A percentile compares a stretch with the other conserved stretches of the same genome.
Conservation (phyloP, 1,140 invertebrate genomes). For the Nasonia giraulti region DNA sequence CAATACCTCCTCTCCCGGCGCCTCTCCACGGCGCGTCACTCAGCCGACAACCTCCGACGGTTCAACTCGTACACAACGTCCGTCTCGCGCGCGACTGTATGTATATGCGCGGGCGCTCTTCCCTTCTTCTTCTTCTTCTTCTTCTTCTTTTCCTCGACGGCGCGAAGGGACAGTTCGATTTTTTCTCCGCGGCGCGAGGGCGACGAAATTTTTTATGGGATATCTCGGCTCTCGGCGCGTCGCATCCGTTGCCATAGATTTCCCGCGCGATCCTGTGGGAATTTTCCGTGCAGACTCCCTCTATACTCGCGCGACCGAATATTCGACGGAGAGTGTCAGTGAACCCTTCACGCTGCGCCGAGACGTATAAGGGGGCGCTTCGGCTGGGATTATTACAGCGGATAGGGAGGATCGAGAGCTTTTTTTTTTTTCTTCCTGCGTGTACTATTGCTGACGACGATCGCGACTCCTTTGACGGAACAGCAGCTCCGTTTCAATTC, state of each 20-base stretch:
- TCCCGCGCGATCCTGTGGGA: background rate
- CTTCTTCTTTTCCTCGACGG: too few relatives aligned
- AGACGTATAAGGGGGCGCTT: background rate
- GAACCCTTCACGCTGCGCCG: constrained; percentile 52
- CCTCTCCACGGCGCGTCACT: constrained; percentile 51
- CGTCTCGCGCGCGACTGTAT: constrained; percentile 6
- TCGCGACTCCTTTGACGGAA: too few relatives aligned
- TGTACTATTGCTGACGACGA: background rate
- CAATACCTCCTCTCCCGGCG: constrained; percentile 50
- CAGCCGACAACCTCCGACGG: constrained; percentile 57
- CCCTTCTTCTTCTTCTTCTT: background rate
- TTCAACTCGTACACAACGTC: constrained; percentile 9
- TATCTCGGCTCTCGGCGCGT: too few relatives aligned
- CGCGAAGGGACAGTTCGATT: too few relatives aligned
- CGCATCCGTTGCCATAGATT: too few relatives aligned
- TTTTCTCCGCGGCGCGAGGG: background rate
- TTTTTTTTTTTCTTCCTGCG: background rate
- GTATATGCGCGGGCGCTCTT: background rate
- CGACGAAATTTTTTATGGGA: constrained; percentile 30
- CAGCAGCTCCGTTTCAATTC: constrained; percentile 55
- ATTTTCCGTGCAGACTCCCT: background rate
- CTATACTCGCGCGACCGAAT: background rate
- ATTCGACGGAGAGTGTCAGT: constrained; percentile 50
- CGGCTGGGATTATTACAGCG: background rate
- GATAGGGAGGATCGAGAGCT: too few relatives aligned